phyloP scores from a whole-genome alignment of 2,113 vertebrate species.

The Dasyornis broadbenti region DNA sequence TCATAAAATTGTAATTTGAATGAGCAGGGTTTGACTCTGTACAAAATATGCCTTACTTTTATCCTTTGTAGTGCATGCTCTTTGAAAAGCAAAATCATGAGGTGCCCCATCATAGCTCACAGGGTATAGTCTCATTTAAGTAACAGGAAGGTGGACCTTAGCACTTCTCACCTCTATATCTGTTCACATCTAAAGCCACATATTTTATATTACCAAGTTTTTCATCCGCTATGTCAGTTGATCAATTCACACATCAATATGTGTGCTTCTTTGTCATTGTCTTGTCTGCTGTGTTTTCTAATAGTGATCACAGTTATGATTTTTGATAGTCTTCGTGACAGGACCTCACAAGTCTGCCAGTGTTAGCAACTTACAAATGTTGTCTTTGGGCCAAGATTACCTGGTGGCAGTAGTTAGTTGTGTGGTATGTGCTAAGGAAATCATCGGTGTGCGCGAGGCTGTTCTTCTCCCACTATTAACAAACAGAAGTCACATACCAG shows the following conservation, averaged over 20 bases:
- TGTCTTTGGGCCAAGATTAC: not conserved
- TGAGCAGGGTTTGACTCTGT: not conserved
- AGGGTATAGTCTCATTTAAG: not conserved
- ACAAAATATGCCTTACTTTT: not conserved
- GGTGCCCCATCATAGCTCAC: not conserved
- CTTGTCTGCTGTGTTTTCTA: not conserved
- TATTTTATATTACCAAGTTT: not conserved
- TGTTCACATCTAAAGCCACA: not conserved
- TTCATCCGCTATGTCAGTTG: not conserved
- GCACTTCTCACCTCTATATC: not conserved
- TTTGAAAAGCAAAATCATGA: not conserved
- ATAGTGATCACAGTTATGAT: not conserved
- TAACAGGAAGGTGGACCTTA: not conserved
- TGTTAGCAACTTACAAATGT: not conserved
- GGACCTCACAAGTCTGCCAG: not conserved
- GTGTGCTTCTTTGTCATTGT: not conserved
- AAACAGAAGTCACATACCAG: not conserved
- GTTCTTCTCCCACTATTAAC: not conserved
- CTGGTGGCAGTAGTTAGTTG: accelerated
- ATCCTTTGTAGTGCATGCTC: not conserved
- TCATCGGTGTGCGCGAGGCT: not conserved
- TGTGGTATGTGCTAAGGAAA: not conserved
- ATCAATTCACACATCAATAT: not conserved
- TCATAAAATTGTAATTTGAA: not conserved
- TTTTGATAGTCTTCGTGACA: not conserved